Percentiles rank a stretch among this genome's conserved stretches.
Evolutionary conservation across 2,888 invertebrate species (phyloP).

Genomic region (Polymixis flavicincta): DNA sequence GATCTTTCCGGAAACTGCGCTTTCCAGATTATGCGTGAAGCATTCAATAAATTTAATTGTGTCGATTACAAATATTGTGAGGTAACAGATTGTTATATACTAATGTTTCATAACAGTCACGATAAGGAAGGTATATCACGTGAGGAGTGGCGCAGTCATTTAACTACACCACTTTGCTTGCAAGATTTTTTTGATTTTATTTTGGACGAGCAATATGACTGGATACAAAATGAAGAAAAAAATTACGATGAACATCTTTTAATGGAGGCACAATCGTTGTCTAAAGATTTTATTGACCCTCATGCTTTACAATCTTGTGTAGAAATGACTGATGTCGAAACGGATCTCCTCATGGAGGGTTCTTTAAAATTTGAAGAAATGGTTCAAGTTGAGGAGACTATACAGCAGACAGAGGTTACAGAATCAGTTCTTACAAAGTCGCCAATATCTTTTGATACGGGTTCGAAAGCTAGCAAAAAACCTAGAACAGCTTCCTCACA

Average conservation of each 20-base stretch:
- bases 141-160: constrained; percentile 86
- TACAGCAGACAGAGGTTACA: constrained; percentile 62
- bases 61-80: constrained; percentile 87
- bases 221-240: constrained; percentile 86
- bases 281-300: constrained; percentile 73
- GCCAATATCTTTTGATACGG: constrained; percentile 67
- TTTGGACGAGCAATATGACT: constrained; percentile 86
- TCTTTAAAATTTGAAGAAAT: constrained; percentile 83
- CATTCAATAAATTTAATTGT: constrained; percentile 84
- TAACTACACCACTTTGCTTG: constrained; percentile 88
- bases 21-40: constrained; percentile 81
- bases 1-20: constrained; percentile 79
- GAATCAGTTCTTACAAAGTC: constrained; percentile 66
- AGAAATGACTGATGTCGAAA: constrained; percentile 76
- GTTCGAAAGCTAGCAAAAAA: constrained; percentile 77
- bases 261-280: constrained; percentile 72
- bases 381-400: constrained; percentile 66
- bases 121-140: constrained; percentile 82
- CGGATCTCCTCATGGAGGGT: constrained; percentile 84
- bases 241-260: constrained; percentile 77
- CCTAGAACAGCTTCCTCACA: constrained; percentile 72
- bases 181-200: constrained; percentile 90
- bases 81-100: constrained; percentile 82
- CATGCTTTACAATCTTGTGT: constrained; percentile 76
- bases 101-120: constrained; percentile 87